Conservation (phyloP, 2,888 invertebrate species). For the Lasioglossum marginatum region DNA sequence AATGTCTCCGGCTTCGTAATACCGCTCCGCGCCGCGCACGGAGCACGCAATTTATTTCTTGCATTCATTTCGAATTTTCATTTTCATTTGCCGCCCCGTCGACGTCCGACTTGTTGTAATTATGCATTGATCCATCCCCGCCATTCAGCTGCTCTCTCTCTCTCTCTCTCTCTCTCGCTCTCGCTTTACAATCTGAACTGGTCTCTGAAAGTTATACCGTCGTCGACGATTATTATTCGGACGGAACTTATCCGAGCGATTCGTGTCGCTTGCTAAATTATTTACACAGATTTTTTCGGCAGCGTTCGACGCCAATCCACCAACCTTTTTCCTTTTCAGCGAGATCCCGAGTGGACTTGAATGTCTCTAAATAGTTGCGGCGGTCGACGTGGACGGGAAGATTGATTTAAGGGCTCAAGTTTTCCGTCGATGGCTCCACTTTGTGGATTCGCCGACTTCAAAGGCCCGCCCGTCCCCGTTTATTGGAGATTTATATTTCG, state of each 20-base stretch:
- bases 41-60: conserved; percentile 70
- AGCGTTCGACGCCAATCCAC: background rate
- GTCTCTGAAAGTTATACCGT: background rate
- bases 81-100: conserved; percentile 63
- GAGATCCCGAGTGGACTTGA: background rate
- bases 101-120: conserved; percentile 56
- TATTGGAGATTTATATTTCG: background rate
- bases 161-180: no score
- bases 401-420: background rate
- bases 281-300: background rate
- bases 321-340: background rate
- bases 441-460: conserved; percentile 5
- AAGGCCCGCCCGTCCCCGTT: background rate
- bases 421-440: background rate
- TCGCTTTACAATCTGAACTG: background rate
- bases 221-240: background rate
- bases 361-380: background rate
- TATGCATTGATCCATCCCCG: conserved; percentile 66
- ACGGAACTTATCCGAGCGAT: background rate
- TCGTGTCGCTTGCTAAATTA: background rate
- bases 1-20: conserved; percentile 65
- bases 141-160: background rate
- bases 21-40: conserved; percentile 23
- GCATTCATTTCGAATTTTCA: conserved; percentile 71
- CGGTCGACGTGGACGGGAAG: background rate